Evolutionary conservation across 2,797 vertebrate species (phyloP), one percentile per base, ranked within the genome.

Genomic region (Coendou prehensilis): DNA sequence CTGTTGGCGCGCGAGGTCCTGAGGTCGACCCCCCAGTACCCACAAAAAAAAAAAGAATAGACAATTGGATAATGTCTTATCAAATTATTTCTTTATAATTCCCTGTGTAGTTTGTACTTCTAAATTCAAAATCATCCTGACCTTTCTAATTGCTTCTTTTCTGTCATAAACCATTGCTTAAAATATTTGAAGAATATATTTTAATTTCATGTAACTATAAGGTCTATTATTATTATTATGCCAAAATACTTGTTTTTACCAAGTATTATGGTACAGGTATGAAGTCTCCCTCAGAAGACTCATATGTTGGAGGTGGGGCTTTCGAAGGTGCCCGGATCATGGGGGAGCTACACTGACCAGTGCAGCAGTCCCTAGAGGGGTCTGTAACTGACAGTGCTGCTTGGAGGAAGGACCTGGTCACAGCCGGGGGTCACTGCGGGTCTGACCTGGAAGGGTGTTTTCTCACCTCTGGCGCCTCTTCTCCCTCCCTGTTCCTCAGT

Each of bases 81-180:
- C 11, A 88, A 87, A 83, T 69, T 73, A 56, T 45, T n/a, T 73
- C 47, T 47, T 89, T 23, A 47, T 50, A 57, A 82, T 50, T 57
- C 26, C 81, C 50, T 28, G 9, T n/a, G n/a, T n/a, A 61, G n/a
- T 61, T 78, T 56, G 8, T 63, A 37, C n/a, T 56, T 71, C 71
- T 63, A 78, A 84, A 67, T 83, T 76, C 26, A 92, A 84, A 88
- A 80, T n/a, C 2, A 86, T 75, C 88, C 78, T 80, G 33, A 80
- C 23, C 47, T 50, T 89, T 69, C 52, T 64, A 52, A 20, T 63
- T 80, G 50, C 6, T 50, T 82, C 18, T 86, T n/a, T 88, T 84
- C 23, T 64, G 56, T 33, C 14, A 64, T 26, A 80, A 86, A 79
- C 54, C 14, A 56, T 26, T 11, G 67, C 54, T 75, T 33, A 81